Evolutionary conservation across 2,888 invertebrate genomes (phyloP).

Genomic region (Rhogogaster chlorosoma): DNA sequence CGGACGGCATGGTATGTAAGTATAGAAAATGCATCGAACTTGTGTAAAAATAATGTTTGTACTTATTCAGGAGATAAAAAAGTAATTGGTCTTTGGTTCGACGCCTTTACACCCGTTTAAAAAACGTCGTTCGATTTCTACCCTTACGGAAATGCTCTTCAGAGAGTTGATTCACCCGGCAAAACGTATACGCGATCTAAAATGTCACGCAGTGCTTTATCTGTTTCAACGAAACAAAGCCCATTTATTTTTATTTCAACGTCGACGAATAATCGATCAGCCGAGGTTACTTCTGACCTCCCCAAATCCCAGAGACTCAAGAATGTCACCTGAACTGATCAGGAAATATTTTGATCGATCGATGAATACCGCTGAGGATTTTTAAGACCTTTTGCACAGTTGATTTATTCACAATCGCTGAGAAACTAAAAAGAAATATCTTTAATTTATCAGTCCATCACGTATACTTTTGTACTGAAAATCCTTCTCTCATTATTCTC

Average conservation of each 20-base stretch:
- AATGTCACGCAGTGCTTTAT: neutral
- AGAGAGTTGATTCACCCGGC: neutral
- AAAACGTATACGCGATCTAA: neutral
- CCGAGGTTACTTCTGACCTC: constrained; percentile 20
- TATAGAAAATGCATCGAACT: neutral
- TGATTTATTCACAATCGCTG: neutral
- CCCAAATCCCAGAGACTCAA: neutral
- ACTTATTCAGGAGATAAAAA: neutral
- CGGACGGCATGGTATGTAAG: neutral
- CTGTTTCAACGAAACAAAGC: neutral
- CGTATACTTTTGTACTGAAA: neutral
- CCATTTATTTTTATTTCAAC: constrained; percentile 3
- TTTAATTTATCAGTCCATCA: neutral
- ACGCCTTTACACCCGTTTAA: neutral
- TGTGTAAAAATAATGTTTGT: neutral
- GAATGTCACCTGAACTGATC: neutral
- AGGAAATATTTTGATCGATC: neutral
- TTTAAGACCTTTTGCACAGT: neutral
- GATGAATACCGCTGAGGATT: neutral
- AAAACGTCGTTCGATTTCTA: neutral
- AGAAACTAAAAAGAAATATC: too few relatives aligned
- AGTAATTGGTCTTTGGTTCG: constrained; percentile 1
- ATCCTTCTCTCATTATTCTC: neutral
- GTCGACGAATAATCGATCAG: constrained; percentile 33
- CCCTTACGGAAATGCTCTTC: neutral